phyloP scores from a whole-genome alignment of 2,888 invertebrate species.

The Sinodicranocentrus sp. region DNA sequence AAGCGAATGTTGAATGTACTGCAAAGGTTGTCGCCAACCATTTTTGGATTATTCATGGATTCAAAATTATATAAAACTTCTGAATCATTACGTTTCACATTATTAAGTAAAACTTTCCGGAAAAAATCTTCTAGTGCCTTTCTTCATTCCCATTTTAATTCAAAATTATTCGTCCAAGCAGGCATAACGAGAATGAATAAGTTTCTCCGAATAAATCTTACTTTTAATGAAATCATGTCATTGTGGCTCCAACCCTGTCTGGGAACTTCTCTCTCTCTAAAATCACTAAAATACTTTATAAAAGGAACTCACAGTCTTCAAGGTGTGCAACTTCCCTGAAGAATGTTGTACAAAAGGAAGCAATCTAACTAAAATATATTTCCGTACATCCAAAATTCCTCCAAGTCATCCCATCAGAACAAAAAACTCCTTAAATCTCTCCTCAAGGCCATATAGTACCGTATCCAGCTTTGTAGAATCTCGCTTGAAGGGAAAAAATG shows the following conservation, averaged over 20 bases:
- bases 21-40: too few species aligned
- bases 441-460: slow-evolving; percentile 21
- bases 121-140: too few species aligned
- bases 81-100: too few species aligned
- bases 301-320: not conserved
- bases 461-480: not conserved
- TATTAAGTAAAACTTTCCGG: too few species aligned
- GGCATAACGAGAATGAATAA: not conserved
- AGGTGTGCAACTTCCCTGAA: not conserved
- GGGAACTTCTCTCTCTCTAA: not conserved
- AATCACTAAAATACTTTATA: not conserved
- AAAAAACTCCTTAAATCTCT: slow-evolving; percentile 15
- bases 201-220: slow-evolving; percentile 45
- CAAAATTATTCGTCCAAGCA: not conserved
- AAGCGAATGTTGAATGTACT: too few species aligned
- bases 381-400: slow-evolving; percentile 19
- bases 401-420: slow-evolving; percentile 18
- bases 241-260: slow-evolving; percentile 9
- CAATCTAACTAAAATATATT: too few species aligned
- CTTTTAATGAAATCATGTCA: slow-evolving; percentile 58
- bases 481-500: slow-evolving; percentile 3
- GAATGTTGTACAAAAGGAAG: not conserved
- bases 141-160: slow-evolving; percentile 16
- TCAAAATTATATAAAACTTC: too few species aligned
- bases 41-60: too few species aligned